Conservation (phyloP, 2,888 invertebrate genomes). For the Parascotia fuliginaria region DNA sequence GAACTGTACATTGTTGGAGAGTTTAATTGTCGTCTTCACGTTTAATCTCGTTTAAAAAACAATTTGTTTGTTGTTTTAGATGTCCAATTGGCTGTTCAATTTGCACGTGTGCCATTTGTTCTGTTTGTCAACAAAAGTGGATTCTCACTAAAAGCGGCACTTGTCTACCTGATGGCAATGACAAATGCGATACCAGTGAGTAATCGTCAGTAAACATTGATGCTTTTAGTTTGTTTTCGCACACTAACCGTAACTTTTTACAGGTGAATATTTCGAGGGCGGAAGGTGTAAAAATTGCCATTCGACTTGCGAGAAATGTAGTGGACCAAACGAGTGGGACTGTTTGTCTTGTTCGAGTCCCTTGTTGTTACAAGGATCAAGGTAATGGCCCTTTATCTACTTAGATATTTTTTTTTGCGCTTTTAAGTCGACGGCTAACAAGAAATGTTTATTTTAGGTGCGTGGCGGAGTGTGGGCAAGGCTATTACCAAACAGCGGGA, state of each 20-base stretch:
- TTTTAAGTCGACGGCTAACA: conserved; percentile 31
- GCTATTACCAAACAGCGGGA: conserved; percentile 90
- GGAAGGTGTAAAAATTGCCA: conserved; percentile 93
- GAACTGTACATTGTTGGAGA: conserved; percentile 27
- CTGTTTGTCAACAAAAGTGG: conserved; percentile 91
- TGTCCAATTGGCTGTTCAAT: conserved; percentile 92
- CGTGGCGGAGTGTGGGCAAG: conserved; percentile 91
- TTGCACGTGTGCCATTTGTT: conserved; percentile 90
- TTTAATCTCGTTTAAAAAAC: conserved; percentile 31
- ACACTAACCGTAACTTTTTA: conserved; percentile 54
- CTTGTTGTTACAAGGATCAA: conserved; percentile 89
- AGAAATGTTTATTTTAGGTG: conserved; percentile 81
- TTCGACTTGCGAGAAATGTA: conserved; percentile 93
- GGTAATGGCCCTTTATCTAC: conserved; percentile 64
- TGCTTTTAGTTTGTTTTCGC: conserved; percentile 39
- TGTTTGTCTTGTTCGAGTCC: conserved; percentile 92
- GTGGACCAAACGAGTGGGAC: conserved; percentile 91
- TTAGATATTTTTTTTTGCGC: conserved; percentile 44
- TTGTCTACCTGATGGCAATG: conserved; percentile 90
- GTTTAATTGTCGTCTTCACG: conserved; percentile 36
- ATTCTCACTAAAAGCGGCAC: conserved; percentile 89
- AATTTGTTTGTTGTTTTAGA: conserved; percentile 57
- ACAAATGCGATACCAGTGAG: conserved; percentile 91
- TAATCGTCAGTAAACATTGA: conserved; percentile 47
- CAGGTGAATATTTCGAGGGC: conserved; percentile 91